A percentile compares a stretch with the other conserved stretches of the same genome.
phyloP scores from a whole-genome alignment of 2,888 invertebrate genomes.

The Microctonus hyperodae region DNA sequence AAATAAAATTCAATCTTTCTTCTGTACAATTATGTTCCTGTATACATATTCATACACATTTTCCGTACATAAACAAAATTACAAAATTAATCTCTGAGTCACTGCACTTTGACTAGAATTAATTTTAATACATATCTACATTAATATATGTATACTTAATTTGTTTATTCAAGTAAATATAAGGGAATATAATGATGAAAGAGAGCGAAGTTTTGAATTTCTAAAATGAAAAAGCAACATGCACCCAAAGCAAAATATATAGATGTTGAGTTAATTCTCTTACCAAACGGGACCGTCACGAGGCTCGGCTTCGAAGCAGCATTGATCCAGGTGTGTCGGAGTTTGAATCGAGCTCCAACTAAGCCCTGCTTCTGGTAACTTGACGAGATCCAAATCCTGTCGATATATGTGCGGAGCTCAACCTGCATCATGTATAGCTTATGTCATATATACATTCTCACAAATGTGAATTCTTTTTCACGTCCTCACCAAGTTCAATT shows the following conservation, averaged over 20 bases:
- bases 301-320: conserved; percentile 37
- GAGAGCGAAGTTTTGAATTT: conserved; percentile 19
- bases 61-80: background rate
- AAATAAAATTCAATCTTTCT: background rate
- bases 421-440: background rate
- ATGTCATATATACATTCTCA: background rate
- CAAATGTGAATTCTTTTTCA: conserved; percentile 8
- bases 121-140: too few relatives aligned
- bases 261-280: conserved; percentile 39
- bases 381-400: conserved; percentile 33
- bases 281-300: conserved; percentile 20
- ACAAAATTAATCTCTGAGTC: too few relatives aligned
- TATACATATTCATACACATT: background rate
- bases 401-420: conserved; percentile 19
- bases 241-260: conserved; percentile 7
- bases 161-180: background rate
- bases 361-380: conserved; percentile 41
- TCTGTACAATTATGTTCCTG: background rate
- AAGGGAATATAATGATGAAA: background rate
- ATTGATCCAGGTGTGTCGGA: conserved; percentile 52
- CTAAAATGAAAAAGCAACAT: background rate
- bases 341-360: conserved; percentile 47
- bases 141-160: background rate
- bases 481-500: background rate
- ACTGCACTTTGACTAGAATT: too few relatives aligned